Conservation (phyloP, 2,113 vertebrate genomes). For the Scolopax mira region DNA sequence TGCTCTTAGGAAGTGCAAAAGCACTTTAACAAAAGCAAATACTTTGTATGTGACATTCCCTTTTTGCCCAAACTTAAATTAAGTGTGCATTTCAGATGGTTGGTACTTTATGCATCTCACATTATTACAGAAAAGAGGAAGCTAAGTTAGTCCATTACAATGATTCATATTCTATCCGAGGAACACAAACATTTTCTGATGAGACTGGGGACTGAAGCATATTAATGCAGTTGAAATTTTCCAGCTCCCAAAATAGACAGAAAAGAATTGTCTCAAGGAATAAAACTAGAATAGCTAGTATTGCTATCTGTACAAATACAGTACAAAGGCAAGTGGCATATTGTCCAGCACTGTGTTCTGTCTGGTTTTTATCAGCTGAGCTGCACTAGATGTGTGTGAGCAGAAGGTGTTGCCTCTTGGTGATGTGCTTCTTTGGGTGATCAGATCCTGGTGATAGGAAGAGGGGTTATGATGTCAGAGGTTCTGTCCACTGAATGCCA, state of each 20-base stretch:
- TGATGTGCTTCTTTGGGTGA: background rate
- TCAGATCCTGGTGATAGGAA: background rate
- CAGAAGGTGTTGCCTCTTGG: background rate
- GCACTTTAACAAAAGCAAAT: background rate
- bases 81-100: background rate
- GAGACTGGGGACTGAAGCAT: background rate
- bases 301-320: background rate
- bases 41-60: background rate
- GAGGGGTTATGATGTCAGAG: fast-evolving
- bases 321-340: background rate
- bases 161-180: slow-evolving; percentile 13
- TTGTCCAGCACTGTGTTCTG: background rate
- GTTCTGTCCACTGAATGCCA: background rate
- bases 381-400: background rate
- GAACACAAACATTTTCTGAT: background rate
- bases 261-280: background rate
- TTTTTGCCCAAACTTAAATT: background rate
- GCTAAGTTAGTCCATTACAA: background rate
- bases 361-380: background rate
- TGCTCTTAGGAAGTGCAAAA: background rate
- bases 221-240: slow-evolving; percentile 15
- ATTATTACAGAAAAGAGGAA: background rate
- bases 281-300: background rate
- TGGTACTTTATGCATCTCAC: background rate
- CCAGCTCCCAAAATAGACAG: background rate